Base-by-base conservation (phyloP, 2,888 invertebrate species). In the Empis livida region DNA sequence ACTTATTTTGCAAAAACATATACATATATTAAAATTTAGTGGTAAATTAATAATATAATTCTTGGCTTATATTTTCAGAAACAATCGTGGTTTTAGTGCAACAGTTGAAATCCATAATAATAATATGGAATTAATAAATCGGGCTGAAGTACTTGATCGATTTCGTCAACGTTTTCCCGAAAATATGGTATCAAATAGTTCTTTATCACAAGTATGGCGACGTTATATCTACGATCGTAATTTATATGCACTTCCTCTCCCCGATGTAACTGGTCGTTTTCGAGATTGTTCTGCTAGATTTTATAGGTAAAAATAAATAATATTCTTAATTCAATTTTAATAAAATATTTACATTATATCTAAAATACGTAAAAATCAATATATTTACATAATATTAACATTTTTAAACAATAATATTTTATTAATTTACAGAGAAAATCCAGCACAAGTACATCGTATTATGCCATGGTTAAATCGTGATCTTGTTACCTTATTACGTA, bases 401-500 rank as follows among this genome's bases (percentile, higher is more conserved):
- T n/a, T n/a, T n/a, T n/a, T 11, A n/a, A 13, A 2, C 10, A 1
- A 38, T 41, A 48, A 17, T 14, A 11, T 40, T 42, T 49, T 50
- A 23, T 16, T 27, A 41, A 51, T 60, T 70, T 72, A n/a, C 62
- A 84, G 87, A 66, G 75, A 78, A 61, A 81, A 92, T 71, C 85
- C 85, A 47, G 80, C 84, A 13, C 84, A 87, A 63, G 75, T 83
- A 53, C 83, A 86, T 63, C 80, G 94, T 2, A 73, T 95, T 46
- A 80, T 87, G 52, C 88, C 88, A 2, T 95, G 92, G 90, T 71
- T 95, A 30, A 84, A 84, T 64, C 75, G 95, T 53, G 94, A 95
- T 68, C 71, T 95, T 27, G 77, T 80, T 56, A 73, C 92, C 45
- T 54, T 68, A 44, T 68, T 90, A 20, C 75, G 78, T 53, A 77